These are phyloP conservation scores for Pectinophora gossypiella DNA, from an alignment of 1,140 invertebrate genomes.

Conservation along the genomic window DNA sequence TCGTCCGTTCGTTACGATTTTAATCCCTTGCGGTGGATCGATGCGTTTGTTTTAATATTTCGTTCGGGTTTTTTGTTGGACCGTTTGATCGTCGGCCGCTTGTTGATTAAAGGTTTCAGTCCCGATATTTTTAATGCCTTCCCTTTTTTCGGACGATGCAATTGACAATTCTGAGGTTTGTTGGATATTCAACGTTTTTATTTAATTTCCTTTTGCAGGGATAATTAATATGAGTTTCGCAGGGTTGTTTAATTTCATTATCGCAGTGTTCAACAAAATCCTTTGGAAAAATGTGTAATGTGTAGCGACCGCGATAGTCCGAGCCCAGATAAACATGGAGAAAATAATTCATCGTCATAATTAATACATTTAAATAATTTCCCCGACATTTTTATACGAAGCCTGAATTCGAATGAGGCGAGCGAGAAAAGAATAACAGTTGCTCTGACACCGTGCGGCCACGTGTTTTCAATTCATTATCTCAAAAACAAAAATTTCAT, in stretches of 20 bases:
- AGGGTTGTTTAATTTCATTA: not conserved
- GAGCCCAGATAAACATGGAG: slow-evolving; percentile 49
- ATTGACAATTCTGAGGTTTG: slow-evolving; percentile 5
- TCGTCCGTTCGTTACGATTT: slow-evolving; percentile 70
- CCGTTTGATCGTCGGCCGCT: slow-evolving; percentile 43
- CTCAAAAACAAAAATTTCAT: slow-evolving; percentile 75
- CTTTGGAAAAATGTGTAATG: slow-evolving; percentile 19
- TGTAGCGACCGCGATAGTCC: slow-evolving; percentile 33
- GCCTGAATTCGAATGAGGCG: slow-evolving; percentile 64
- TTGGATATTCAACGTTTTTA: too few species aligned
- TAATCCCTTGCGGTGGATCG: slow-evolving; percentile 70
- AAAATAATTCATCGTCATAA: slow-evolving; percentile 60
- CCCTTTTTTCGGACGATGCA: slow-evolving; percentile 14
- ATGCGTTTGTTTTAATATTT: slow-evolving; percentile 63
- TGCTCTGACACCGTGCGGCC: slow-evolving; percentile 39
- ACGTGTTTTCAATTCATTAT: slow-evolving; percentile 75
- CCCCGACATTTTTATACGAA: slow-evolving; percentile 44
- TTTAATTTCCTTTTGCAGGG: too few species aligned
- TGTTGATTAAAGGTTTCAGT: slow-evolving; percentile 54
- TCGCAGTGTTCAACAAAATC: not conserved
- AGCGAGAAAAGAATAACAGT: slow-evolving; percentile 65
- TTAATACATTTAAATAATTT: slow-evolving; percentile 65
- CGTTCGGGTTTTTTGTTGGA: slow-evolving; percentile 34
- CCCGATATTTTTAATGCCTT: slow-evolving; percentile 13
- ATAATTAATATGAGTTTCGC: too few species aligned